Evolutionary conservation across 2,888 invertebrate genomes (phyloP), one percentile per base, ranked within the genome.

Genomic region (Dastarcus helophoroides): DNA sequence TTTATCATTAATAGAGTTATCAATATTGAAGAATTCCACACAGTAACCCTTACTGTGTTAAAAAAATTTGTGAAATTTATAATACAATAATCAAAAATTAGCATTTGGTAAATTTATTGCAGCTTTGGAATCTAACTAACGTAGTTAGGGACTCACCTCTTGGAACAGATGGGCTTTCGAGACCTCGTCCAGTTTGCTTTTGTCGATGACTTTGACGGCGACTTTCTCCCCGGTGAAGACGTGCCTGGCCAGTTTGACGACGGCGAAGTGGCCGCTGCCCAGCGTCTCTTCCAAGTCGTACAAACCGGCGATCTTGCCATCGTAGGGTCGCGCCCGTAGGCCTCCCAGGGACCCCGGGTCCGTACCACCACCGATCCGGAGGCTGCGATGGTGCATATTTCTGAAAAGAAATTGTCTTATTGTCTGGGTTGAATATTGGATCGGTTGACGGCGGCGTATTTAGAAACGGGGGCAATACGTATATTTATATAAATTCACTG

Each of bases 171-270:
- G 95, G 36, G 90, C 83, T 54, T 85, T 81, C 10, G 95, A 94
- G 22, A 91, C 81, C 50, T 91, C 89, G 64, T 98, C 97, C 50
- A 99, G 67, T 66, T 95, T 95, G 50, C 83, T 89, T 66, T 99
- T 98, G 64, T 98, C 98, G 54, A 98, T 98, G 39, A 98, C 86
- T 76, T 93, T 93, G 31, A 93, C 91, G 32, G 93, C 91, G 33
- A 97, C 97, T 65, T 91, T 91, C 68, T 94, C 94, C 19, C 95
- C 95, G 30, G 98, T 98, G 64, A 98, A 97, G 35, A 97, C 97
- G 72, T 98, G 98, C 42, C 90, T 71, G 14, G 98, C 98, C 42
- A 93, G 68, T 68, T 97, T 98, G 25, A 97, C 97, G 40, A 95
- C 93, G 39, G 97, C 97, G 70, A 95, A 98, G 67, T 98, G 97